Percentiles rank a stretch among this genome's conserved stretches.
These are phyloP conservation scores for Anoplopoma fimbria DNA, from an alignment of 2,113 vertebrate species.

Conservation along the genomic window DNA sequence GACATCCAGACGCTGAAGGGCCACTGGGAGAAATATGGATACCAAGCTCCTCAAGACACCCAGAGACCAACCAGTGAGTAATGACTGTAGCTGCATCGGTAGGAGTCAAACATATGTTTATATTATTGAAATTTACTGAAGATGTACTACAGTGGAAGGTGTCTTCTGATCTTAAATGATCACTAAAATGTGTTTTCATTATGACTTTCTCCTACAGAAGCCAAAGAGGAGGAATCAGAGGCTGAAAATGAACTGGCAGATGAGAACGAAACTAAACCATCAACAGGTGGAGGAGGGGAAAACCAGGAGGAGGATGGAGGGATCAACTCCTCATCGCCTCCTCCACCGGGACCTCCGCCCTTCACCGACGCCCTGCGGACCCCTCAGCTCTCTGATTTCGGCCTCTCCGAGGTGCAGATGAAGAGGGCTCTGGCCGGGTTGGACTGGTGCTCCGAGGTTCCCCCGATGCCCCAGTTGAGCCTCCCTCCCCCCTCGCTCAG, in stretches of 20 bases:
- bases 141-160: not conserved
- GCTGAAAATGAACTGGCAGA: slow-evolving; percentile 20
- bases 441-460: slow-evolving; percentile 39
- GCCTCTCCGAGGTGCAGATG: slow-evolving; percentile 87
- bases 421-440: slow-evolving; percentile 62
- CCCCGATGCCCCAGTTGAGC: slow-evolving; percentile 57
- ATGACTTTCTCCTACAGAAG: slow-evolving; percentile 6
- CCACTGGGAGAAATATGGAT: slow-evolving; percentile 89
- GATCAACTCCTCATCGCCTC: not conserved
- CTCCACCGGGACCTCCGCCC: slow-evolving; percentile 17
- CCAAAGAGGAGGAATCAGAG: slow-evolving; percentile 34
- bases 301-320: slow-evolving; percentile 35
- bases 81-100: no score
- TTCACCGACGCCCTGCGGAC: slow-evolving; percentile 65
- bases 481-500: slow-evolving; percentile 53
- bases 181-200: not conserved
- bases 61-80: slow-evolving; percentile 80
- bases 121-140: no score
- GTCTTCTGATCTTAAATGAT: not conserved
- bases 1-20: slow-evolving; percentile 85
- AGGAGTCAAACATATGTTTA: no score
- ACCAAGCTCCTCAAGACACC: slow-evolving; percentile 67
- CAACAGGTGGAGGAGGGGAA: slow-evolving; percentile 21
- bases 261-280: slow-evolving; percentile 34
- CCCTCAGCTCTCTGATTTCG: slow-evolving; percentile 92